These are phyloP conservation scores for Sciurus carolinensis DNA, from an alignment of 2,797 vertebrate genomes.

Conservation along the genomic window DNA sequence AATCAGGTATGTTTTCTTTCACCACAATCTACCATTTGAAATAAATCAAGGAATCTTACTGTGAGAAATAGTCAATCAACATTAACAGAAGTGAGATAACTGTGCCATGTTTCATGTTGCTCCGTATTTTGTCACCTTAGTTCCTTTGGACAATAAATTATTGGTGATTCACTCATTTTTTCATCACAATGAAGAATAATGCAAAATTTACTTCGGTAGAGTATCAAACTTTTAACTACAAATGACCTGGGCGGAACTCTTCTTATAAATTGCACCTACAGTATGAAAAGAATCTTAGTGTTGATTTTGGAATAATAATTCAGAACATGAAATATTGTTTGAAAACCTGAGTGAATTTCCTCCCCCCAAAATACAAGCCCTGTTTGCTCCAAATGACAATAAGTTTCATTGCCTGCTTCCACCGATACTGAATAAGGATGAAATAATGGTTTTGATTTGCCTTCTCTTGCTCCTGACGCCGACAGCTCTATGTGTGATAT, in stretches of 20 bases:
- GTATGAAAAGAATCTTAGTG: background rate
- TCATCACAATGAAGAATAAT: background rate
- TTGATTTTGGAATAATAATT: constrained; percentile 17
- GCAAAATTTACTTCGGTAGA: background rate
- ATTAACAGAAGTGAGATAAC: background rate
- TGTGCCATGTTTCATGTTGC: background rate
- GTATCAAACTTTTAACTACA: background rate
- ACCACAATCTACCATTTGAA: background rate
- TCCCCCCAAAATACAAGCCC: background rate
- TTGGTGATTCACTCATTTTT: background rate
- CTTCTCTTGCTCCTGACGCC: constrained; percentile 63
- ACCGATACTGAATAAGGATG: background rate
- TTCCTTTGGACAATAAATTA: background rate
- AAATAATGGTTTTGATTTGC: constrained; percentile 70
- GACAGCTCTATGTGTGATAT: constrained; percentile 29
- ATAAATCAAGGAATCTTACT: background rate
- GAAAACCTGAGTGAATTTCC: background rate
- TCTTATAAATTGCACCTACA: background rate
- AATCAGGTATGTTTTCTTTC: background rate
- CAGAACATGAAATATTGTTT: background rate
- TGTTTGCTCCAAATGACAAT: background rate
- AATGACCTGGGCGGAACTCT: background rate
- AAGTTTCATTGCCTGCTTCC: background rate
- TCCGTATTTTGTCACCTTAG: background rate
- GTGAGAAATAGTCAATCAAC: background rate